Percentiles rank a stretch among this genome's conserved stretches.
Conservation (phyloP, 2,113 vertebrate genomes). For the Burhinus bistriatus region DNA sequence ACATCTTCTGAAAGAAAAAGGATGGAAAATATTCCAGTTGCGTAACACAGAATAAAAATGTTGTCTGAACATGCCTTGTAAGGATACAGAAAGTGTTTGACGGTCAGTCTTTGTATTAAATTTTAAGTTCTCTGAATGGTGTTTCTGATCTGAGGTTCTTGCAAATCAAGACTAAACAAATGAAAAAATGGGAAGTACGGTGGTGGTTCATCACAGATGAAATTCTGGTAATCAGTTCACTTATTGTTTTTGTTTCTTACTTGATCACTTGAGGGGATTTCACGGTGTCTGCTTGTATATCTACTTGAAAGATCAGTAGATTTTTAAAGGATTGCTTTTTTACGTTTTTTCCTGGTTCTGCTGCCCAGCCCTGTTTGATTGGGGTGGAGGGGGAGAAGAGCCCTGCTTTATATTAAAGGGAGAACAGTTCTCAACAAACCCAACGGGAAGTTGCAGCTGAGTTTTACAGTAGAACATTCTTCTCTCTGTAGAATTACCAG, state of each 20-base stretch:
- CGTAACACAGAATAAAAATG: not conserved
- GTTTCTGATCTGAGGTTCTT: not conserved
- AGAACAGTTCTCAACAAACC: not conserved
- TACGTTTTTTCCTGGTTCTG: not conserved
- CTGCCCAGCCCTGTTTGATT: not conserved
- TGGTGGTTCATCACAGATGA: not conserved
- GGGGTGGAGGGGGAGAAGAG: not conserved
- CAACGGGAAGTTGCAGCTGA: not conserved
- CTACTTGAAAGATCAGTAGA: not conserved
- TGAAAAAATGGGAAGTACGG: not conserved
- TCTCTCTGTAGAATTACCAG: not conserved
- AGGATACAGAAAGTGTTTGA: not conserved
- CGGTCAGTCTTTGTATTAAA: not conserved
- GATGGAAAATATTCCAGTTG: not conserved
- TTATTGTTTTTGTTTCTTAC: not conserved
- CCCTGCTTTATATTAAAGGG: not conserved
- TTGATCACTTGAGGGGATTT: not conserved
- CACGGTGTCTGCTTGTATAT: not conserved
- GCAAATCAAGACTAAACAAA: not conserved
- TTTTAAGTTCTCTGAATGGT: not conserved
- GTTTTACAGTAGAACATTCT: not conserved
- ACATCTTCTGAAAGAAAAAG: conserved; percentile 30
- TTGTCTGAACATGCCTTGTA: not conserved
- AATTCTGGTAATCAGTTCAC: not conserved
- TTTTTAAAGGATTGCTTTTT: not conserved